Conservation (phyloP, 2,888 invertebrate species). For the Brachylomia viminalis region DNA sequence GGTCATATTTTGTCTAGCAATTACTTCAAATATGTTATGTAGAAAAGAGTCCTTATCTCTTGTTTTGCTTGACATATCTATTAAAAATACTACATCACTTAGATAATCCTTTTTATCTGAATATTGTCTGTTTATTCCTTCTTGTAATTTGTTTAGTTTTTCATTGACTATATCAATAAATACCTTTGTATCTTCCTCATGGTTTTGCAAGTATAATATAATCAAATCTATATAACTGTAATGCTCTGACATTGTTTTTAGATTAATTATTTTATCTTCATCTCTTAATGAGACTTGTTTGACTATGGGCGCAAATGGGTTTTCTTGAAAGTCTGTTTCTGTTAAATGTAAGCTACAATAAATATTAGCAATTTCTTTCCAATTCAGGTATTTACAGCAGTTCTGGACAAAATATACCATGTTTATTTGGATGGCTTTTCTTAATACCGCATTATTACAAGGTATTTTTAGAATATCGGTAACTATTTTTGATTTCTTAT, state of each 20-base stretch:
- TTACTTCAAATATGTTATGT: constrained; percentile 47
- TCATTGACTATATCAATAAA: constrained; percentile 72
- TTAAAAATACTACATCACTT: constrained; percentile 76
- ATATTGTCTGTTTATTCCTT: constrained; percentile 78
- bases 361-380: constrained; percentile 75
- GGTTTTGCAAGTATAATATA: constrained; percentile 74
- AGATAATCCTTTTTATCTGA: constrained; percentile 77
- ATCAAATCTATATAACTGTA: constrained; percentile 75
- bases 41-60: constrained; percentile 27
- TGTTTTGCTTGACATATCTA: constrained; percentile 72
- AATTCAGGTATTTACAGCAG: constrained; percentile 72
- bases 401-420: constrained; percentile 77
- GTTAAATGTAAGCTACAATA: constrained; percentile 71
- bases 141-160: constrained; percentile 73
- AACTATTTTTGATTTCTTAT: constrained; percentile 63
- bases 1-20: constrained; percentile 71
- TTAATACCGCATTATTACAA: constrained; percentile 82
- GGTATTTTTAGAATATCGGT: constrained; percentile 78
- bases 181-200: constrained; percentile 68
- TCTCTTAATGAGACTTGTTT: constrained; percentile 63
- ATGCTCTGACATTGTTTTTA: constrained; percentile 68
- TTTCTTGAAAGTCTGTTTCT: constrained; percentile 61
- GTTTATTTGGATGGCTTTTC: constrained; percentile 79
- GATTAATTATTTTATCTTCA: constrained; percentile 68
- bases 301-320: constrained; percentile 68